Percentiles rank a stretch among this genome's conserved stretches.
These are phyloP conservation scores for Pituophis catenifer DNA, from an alignment of 2,113 vertebrate species.

Conservation along the genomic window DNA sequence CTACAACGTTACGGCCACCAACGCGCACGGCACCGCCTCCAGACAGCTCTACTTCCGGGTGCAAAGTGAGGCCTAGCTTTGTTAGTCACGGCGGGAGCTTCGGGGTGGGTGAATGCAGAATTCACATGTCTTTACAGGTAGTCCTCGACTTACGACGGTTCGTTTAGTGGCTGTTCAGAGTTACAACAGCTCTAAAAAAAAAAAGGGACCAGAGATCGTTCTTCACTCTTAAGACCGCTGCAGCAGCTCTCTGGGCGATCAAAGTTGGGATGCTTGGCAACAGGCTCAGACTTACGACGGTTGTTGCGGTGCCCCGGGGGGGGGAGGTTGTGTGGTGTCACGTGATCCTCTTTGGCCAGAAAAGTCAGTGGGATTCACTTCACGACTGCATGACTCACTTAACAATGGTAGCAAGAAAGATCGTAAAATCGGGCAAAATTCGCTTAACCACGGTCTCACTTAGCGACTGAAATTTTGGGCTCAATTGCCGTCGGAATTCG, in stretches of 20 bases:
- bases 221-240: neutral
- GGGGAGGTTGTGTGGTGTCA: too few relatives aligned
- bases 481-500: neutral
- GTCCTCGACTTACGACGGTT: neutral
- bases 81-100: too few relatives aligned
- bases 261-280: neutral
- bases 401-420: neutral
- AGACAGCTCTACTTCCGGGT: constrained; percentile 39
- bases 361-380: neutral
- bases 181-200: neutral
- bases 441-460: neutral
- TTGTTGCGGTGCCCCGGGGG: neutral
- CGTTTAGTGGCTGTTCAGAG: neutral
- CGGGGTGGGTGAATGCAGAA: neutral
- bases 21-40: constrained; percentile 39
- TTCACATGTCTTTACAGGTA: neutral
- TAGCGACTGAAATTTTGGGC: neutral
- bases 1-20: constrained; percentile 61
- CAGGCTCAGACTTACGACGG: neutral
- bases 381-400: neutral
- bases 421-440: neutral
- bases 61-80: constrained; percentile 52
- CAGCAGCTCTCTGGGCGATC: neutral
- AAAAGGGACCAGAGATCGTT: neutral
- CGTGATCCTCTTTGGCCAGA: too few relatives aligned